Base-by-base conservation (phyloP, 2,888 invertebrate species). In the Diaperis boleti region DNA sequence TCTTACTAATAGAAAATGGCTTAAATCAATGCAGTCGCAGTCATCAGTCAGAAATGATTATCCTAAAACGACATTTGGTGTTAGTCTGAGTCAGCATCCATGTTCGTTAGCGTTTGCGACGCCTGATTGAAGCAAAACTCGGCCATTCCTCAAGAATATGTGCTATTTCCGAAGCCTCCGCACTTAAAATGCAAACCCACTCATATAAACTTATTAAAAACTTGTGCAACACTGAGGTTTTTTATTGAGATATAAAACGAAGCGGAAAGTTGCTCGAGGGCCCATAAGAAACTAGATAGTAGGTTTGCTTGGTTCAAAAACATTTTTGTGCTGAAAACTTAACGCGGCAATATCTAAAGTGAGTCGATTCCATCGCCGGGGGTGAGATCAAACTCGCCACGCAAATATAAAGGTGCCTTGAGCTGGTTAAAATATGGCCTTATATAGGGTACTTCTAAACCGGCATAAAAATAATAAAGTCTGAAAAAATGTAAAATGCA, bases 31-130 rank as follows among this genome's bases (percentile, higher is more conserved):
- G 77, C 75, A 69, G 68, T 73, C 68, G 68, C 70, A 75, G 76
- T 75, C 75, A 75, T 75, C 74, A 74, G 74, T 75, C 76, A 75
- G 75, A 70, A 72, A 76, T 74, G 76, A 79, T 78, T 78, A 79
- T 79, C 76, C 73, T 69, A 65, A 69, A 72, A 72, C 70, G 72
- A 73, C 72, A 74, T 75, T 73, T 69, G 73, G 69, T 70, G 72
- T 66, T 69, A 69, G 62, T 69, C 76, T 76, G 76, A 78, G 69
- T 78, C 78, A 77, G 77, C 76, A 72, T 74, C 76, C 76, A 74
- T 76, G 72, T 74, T 77, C 76, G 76, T 76, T 76, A 76, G 69
- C 64, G 69, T 62, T 39, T 7, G 33, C 14, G 44, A 44, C 42
- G 37, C n/a, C 29, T 63, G 63, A 64, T 64, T 56, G 56, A 31